phyloP scores from a whole-genome alignment of 2,888 invertebrate species.

The Nysson spinosus region DNA sequence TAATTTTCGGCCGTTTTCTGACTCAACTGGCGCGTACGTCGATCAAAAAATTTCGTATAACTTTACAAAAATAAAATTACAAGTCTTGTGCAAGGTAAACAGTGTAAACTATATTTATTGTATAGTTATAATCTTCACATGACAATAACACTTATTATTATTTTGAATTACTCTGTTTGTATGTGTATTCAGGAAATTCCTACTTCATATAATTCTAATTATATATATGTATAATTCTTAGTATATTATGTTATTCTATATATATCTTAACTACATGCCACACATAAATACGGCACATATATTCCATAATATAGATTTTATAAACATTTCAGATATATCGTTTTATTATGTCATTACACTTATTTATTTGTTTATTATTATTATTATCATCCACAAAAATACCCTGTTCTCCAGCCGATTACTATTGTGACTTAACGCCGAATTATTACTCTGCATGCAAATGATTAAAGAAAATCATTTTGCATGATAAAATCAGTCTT shows the following conservation, averaged over 20 bases:
- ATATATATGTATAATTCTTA: slow-evolving; percentile 1
- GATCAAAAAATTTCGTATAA: too few relatives aligned
- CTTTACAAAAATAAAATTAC: too few relatives aligned
- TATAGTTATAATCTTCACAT: slow-evolving; percentile 15
- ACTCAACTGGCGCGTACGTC: too few relatives aligned
- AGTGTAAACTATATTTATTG: slow-evolving; percentile 22
- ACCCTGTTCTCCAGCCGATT: slow-evolving; percentile 35
- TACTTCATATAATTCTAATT: slow-evolving; percentile 7
- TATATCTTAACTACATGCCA: slow-evolving; percentile 9
- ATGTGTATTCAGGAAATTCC: slow-evolving; percentile 1
- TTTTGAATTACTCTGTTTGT: slow-evolving; percentile 7
- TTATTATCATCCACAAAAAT: slow-evolving; percentile 22
- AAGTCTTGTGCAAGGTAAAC: too few relatives aligned
- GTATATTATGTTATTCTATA: slow-evolving; percentile 9
- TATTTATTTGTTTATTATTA: neutral
- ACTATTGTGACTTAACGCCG: slow-evolving; percentile 17
- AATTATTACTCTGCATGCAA: slow-evolving; percentile 11
- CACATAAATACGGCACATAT: slow-evolving; percentile 20
- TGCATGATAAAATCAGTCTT: slow-evolving; percentile 30
- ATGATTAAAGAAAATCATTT: slow-evolving; percentile 21
- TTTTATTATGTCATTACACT: neutral
- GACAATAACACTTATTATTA: slow-evolving; percentile 31
- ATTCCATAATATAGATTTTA: slow-evolving; percentile 5
- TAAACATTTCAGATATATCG: slow-evolving; percentile 4
- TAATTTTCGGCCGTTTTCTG: too few relatives aligned